A percentile compares a stretch with the other conserved stretches of the same genome.
Evolutionary conservation across 1,140 invertebrate genomes (phyloP).

Genomic region (Batillaria attramentaria): DNA sequence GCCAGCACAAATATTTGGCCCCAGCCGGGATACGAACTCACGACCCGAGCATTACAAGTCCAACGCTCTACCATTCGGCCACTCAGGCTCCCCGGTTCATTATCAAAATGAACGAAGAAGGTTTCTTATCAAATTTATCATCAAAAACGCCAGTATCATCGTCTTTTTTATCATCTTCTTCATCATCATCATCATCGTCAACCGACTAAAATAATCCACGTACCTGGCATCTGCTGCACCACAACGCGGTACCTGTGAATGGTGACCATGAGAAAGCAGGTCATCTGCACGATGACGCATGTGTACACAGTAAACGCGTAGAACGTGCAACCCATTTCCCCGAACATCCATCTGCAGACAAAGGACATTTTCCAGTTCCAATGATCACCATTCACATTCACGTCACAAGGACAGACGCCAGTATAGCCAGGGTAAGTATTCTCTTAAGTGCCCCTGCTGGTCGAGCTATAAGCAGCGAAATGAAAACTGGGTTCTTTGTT

Average conservation of each 20-base stretch:
- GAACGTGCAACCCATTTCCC: conserved; percentile 1
- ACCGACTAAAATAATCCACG: background rate
- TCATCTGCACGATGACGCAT: conserved; percentile 16
- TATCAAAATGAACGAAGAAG: too few relatives aligned
- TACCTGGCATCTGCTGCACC: background rate
- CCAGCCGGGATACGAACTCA: too few relatives aligned
- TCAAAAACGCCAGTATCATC: too few relatives aligned
- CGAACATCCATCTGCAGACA: conserved; percentile 22
- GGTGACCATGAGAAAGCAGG: conserved; percentile 13
- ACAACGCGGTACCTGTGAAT: conserved; percentile 16
- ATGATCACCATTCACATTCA: background rate
- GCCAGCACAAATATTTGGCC: too few relatives aligned
- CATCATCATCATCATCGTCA: too few relatives aligned
- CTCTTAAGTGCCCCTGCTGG: background rate
- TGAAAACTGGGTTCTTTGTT: background rate
- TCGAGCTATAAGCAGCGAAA: background rate
- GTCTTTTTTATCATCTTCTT: too few relatives aligned
- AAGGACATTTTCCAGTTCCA: background rate
- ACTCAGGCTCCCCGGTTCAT: too few relatives aligned
- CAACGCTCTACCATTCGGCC: too few relatives aligned
- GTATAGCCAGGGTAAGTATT: background rate
- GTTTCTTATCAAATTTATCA: too few relatives aligned
- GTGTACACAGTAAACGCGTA: conserved; percentile 27
- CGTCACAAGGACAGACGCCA: background rate
- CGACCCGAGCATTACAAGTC: too few relatives aligned